Percentiles rank a stretch among this genome's conserved stretches.
phyloP scores from a whole-genome alignment of 2,888 invertebrate species.

The Dynastes maya region DNA sequence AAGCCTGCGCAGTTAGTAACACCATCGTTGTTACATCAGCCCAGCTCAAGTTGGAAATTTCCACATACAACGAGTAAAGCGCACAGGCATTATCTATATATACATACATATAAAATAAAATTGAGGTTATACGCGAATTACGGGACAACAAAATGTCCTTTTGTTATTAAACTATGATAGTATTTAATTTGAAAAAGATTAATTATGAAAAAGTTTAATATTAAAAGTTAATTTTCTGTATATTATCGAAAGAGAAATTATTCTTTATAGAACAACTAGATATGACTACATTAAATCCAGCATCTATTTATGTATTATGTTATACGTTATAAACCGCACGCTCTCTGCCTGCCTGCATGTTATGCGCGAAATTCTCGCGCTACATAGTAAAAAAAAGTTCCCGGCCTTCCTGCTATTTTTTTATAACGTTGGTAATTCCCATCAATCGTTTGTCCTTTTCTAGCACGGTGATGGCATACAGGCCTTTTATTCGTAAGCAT shows the following conservation, averaged over 20 bases:
- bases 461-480: conserved; percentile 6
- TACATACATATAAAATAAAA: conserved; percentile 42
- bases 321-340: conserved; percentile 8
- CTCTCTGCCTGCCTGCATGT: background rate
- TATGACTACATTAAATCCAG: conserved; percentile 3
- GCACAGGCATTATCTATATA: background rate
- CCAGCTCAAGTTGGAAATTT: conserved; percentile 46
- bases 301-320: conserved; percentile 32
- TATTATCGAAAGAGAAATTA: too few relatives aligned
- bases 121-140: conserved; percentile 47
- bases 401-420: conserved; percentile 31
- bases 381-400: conserved; percentile 31
- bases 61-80: conserved; percentile 43
- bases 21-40: conserved; percentile 45
- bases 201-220: background rate
- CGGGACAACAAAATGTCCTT: background rate
- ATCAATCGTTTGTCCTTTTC: conserved; percentile 16
- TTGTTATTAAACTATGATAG: conserved; percentile 1
- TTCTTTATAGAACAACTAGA: background rate
- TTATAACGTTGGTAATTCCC: conserved; percentile 44
- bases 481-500: conserved; percentile 51
- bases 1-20: conserved; percentile 50
- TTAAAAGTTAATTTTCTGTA: background rate
- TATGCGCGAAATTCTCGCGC: conserved; percentile 31
- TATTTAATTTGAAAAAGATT: background rate